Evolutionary conservation across 2,888 invertebrate genomes (phyloP), one percentile per base, ranked within the genome.

Genomic region (Hetaerina titia): DNA sequence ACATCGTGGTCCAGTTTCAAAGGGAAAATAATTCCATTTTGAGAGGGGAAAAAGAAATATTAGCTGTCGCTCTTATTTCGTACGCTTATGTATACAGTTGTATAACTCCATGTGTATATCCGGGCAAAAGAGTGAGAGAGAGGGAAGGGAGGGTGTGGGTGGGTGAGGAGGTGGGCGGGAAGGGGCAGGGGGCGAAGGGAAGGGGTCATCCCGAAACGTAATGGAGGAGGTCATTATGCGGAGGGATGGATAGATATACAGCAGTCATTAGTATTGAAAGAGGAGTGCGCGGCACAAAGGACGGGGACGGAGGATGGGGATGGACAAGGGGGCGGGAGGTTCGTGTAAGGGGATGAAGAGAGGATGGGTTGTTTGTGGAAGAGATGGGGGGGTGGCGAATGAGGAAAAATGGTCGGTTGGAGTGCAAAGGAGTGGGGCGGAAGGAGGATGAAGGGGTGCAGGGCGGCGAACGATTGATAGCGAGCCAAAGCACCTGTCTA

Each of bases 1-100:
- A 31, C 81, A 31, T 81, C 81, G 81, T 81, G 81, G 81, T 81
- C 81, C 64, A 45, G 74, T 92, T 69, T 92, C 92, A 92, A 92
- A 92, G 92, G 74, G 74, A 74, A 92, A 92, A 92, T 92, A 92
- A 92, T 92, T 92, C 92, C 92, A 92, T 92, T 92, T 92, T 92
- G 69, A 56, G 92, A 69, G 81, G 69, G 81, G 81, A 11, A 69
- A 81, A 81, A 81, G 81, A 92, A 92, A 90, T 74, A 56, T 92
- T 74, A 56, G 74, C 64, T n/a, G 69, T 92, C 92, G 64, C 81
- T 81, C 81, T 81, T 81, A 81, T 81, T 81, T 31, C n/a, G 25
- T 81, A 11, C 56, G 92, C 69, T 92, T 92, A 74, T 56, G 69
- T 63, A 92, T 89, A 81, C 81, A 81, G 81, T 81, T 81, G 81